Base-by-base conservation (phyloP, 2,888 invertebrate species). In the Pseudococcus longispinus region DNA sequence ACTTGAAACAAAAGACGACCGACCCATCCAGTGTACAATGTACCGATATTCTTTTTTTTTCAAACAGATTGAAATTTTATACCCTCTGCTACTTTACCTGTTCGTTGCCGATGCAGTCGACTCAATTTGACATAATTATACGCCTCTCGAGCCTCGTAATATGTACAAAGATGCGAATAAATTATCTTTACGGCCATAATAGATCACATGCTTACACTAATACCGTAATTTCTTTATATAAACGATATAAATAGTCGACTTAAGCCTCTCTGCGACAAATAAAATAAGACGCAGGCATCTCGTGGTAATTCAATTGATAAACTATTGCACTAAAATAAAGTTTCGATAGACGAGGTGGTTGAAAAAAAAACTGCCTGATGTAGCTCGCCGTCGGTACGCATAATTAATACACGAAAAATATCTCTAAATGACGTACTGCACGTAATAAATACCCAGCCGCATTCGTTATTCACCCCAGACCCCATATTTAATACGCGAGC, bases 121-220 rank as follows among this genome's bases (percentile, higher is more conserved):
- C 51, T n/a, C 18, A n/a, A n/a, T n/a, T 15, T n/a, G 82, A 42
- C 44, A 18, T 83, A 82, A 82, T 83, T 51, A 46, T 23, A 83
- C 18, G 83, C 51, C 83, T 83, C 83, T 29, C 20, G 83, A 83
- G 83, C 9, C 26, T 83, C 83, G 15, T 83, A 83, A 83, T 11
- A 82, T 11, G 23, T 51, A 42, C 18, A 23, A 83, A 51, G 26
- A 51, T 15, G 42, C 83, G 51, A 46, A 83, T 83, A 83, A 83
- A 83, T 83, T 51, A 51, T 83, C 3, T 46, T 46, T 51, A 83
- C 83, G 8, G 26, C 83, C 83, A 26, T 46, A 83, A 83, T 83
- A 83, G 83, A 83, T 83, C 83, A 83, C 83, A 44, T 29, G 9
- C 4, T 15, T 18, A 44, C n/a, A 6, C n/a, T 44, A 37, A 37